phyloP scores from a whole-genome alignment of 1,140 invertebrate genomes.

The Contarinia nasturtii region DNA sequence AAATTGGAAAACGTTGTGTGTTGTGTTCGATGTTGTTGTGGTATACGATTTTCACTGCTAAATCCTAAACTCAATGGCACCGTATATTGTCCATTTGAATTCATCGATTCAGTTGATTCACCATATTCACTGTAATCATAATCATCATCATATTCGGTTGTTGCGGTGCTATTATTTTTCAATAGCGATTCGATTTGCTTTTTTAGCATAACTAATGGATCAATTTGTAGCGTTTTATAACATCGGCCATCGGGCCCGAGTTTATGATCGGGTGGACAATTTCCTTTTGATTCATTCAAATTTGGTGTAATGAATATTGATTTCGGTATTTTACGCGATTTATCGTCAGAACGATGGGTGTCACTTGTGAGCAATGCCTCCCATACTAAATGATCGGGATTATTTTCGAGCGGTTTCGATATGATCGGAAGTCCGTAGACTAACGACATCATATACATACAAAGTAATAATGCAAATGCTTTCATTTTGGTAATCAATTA shows the following conservation, averaged over 20 bases:
- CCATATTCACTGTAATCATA: background rate
- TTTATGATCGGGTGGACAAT: background rate
- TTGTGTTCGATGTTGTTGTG: background rate
- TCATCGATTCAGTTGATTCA: background rate
- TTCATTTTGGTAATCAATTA: too few species aligned
- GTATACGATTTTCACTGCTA: background rate
- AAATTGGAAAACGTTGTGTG: background rate
- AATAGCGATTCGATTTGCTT: background rate
- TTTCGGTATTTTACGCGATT: background rate
- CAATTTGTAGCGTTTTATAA: background rate
- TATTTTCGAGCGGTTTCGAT: background rate
- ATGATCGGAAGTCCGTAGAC: background rate
- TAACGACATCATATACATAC: background rate
- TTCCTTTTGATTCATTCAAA: background rate
- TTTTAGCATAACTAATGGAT: background rate
- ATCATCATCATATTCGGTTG: background rate
- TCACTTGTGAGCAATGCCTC: background rate
- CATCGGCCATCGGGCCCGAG: background rate
- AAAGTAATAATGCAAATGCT: background rate
- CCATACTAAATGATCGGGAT: background rate
- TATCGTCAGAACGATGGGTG: background rate
- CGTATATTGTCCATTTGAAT: background rate
- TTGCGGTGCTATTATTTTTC: background rate
- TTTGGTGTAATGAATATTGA: slow-evolving; percentile 1
- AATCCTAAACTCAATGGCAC: background rate